Evolutionary conservation across 2,113 vertebrate species (phyloP).

Genomic region (Mesitornis unicolor): DNA sequence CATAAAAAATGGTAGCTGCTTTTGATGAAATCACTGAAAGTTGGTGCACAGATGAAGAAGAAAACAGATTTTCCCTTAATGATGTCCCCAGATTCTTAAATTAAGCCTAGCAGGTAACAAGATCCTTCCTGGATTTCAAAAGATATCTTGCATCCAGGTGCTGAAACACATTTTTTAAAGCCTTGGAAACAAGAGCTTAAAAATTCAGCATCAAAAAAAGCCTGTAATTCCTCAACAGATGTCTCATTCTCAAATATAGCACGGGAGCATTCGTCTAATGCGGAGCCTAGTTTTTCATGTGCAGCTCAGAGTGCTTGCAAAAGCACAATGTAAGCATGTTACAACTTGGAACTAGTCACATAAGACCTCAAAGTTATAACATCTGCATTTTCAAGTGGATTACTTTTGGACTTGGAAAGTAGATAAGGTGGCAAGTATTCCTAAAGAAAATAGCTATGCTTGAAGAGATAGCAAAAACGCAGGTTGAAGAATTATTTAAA

Average conservation of each 20-base stretch:
- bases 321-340: neutral
- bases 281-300: neutral
- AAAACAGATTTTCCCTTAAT: slow-evolving; percentile 45
- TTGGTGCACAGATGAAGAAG: neutral
- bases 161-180: slow-evolving; percentile 32
- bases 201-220: slow-evolving; percentile 20
- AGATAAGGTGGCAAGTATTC: neutral
- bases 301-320: neutral
- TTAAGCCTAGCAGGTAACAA: slow-evolving; percentile 14
- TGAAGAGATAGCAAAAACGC: neutral
- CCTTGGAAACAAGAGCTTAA: slow-evolving; percentile 46
- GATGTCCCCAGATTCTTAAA: slow-evolving; percentile 36
- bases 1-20: neutral
- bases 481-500: neutral
- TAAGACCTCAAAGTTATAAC: neutral
- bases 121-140: slow-evolving; percentile 36
- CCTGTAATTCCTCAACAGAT: slow-evolving; percentile 30
- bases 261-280: fast-evolving
- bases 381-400: neutral
- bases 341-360: neutral
- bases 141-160: slow-evolving; percentile 25
- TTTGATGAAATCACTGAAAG: slow-evolving; percentile 41
- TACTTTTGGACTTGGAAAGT: neutral
- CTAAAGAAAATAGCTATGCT: neutral
- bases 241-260: slow-evolving; percentile 1